phyloP scores from a whole-genome alignment of 2,113 vertebrate species.

The Excalfactoria chinensis region DNA sequence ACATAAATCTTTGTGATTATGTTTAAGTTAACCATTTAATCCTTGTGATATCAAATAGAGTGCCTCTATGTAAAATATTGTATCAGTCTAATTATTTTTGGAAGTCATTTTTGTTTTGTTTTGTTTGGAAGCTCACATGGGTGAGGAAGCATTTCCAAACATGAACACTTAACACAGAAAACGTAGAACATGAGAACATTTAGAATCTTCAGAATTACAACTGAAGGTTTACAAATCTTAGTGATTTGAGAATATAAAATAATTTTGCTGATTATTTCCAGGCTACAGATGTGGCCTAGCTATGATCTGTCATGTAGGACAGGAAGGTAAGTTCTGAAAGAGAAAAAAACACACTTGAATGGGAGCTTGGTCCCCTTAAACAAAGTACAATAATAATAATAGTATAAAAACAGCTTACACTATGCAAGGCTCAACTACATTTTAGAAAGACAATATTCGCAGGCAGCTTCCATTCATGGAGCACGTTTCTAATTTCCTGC shows the following conservation, averaged over 20 bases:
- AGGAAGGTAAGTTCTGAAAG: slow-evolving; percentile 2
- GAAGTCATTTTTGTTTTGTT: background rate
- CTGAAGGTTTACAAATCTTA: background rate
- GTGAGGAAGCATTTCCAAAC: background rate
- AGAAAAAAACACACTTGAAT: background rate
- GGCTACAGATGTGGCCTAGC: background rate
- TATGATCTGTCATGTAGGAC: background rate
- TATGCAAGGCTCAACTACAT: background rate
- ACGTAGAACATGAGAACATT: background rate
- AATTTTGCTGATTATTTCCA: slow-evolving; percentile 22
- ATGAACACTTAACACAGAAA: background rate
- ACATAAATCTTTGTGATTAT: background rate
- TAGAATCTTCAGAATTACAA: background rate
- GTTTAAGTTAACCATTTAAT: background rate
- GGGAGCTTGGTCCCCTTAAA: background rate
- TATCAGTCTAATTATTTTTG: background rate
- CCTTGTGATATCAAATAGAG: background rate
- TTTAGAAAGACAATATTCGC: background rate
- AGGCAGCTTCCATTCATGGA: slow-evolving; percentile 4
- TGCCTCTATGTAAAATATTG: background rate
- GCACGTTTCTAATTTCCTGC: slow-evolving; percentile 2
- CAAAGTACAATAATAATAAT: slow-evolving; percentile 25
- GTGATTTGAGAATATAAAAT: background rate
- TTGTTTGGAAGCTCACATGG: background rate
- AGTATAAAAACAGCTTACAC: slow-evolving; percentile 24